Evolutionary conservation across 2,113 vertebrate species (phyloP), one percentile per base, ranked within the genome.

Genomic region (Vulpes vulpes): DNA sequence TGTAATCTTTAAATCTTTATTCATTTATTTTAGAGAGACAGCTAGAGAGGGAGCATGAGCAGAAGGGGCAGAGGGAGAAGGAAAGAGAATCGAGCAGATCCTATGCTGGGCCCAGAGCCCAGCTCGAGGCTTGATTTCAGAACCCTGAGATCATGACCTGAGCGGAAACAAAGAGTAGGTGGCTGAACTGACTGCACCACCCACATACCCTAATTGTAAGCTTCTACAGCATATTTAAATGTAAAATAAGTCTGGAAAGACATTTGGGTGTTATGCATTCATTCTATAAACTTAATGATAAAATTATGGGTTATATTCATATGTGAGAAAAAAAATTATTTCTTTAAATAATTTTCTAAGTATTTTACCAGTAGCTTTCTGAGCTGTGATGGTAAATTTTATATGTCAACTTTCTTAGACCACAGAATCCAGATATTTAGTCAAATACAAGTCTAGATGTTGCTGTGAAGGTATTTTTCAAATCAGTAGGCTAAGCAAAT

Each of bases 281-380:
- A 53, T 71, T 82, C 27, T 93, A 76, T 78, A 88, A 94, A 49
- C 7, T 22, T 67, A n/a, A 19, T 74, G 65, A 67, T 89, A 74
- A 53, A 93, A 69, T 1, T 71, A 35, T 30, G 62, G 60, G 49
- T 49, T 57, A 88, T 10, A 79, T 86, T 90, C 65, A 85, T 67
- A 67, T n/a, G 10, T 25, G 32, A 73, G 16, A 32, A 53, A 62
- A 55, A 84, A 60, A 8, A 43, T 7, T 38, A 35, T 74, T 64
- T 17, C 25, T 83, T 80, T 14, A 84, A 80, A 69, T 89, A 89
- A 62, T 81, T 92, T 85, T 95, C 30, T 76, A 85, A 86, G 22
- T 60, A 65, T 82, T 92, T 92, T 92, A 90, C 19, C 17, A 82
- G 25, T 38, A 53, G 8, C 10, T n/a, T 73, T 92, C 32, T 59